Evolutionary conservation across 2,797 vertebrate species (phyloP), one percentile per base, ranked within the genome.

Genomic region (Crocidura indochinensis): DNA sequence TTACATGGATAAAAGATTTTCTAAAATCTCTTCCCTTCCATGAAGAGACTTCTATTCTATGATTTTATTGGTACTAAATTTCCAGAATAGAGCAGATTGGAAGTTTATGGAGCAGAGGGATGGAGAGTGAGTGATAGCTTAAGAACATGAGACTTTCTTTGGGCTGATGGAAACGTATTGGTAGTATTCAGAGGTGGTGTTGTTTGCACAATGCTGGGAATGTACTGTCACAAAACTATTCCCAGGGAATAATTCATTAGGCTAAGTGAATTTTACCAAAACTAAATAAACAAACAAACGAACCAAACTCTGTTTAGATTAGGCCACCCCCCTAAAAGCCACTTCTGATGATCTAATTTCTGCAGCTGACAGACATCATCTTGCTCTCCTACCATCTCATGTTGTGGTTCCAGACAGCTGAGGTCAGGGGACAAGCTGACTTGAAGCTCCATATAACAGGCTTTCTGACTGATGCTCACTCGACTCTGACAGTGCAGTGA

Each of bases 181-280:
- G 80, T 73, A 87, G 68, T 24, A 53, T 60, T n/a, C 29, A 53
- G 62, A 74, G 17, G 51, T 10, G 29, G 29, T 17, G 29, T 29
- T 17, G n/a, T 24, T 31, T 15, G 27, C 46, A 27, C 9, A 27
- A 26, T 10, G n/a, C 2, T 56, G 65, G 24, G 10, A 51, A 24
- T 31, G 26, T 10, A 26, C 49, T 10, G 73, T 47, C 62, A 12
- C 71, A 29, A 49, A 56, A 47, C 24, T 12, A 10, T 78, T 81
- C 46, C 27, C 51, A 17, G 19, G 22, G 15, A 19, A 60, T 60
- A 20, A 6, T 60, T 20, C 56, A 22, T 60, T 60, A 19, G 56
- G 56, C 19, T 60, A 20, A 17, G 19, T 81, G 71, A 89, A 67
- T 81, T 90, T 94, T 72, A 51, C 31, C 31, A 86, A 15, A 19